Base-by-base conservation (phyloP, 2,888 invertebrate genomes). In the Pandemis cinnamomeana region DNA sequence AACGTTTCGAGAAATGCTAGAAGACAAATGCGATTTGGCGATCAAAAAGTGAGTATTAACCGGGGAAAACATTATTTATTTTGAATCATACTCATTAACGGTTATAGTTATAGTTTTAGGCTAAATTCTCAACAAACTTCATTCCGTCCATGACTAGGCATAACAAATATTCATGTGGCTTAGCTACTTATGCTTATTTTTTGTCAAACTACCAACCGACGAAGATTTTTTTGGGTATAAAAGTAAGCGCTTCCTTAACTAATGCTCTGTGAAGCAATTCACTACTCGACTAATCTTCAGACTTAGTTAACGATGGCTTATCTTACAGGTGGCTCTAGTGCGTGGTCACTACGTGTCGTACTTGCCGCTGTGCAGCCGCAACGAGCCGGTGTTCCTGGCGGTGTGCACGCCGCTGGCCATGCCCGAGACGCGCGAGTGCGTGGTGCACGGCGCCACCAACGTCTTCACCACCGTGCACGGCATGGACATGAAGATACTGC, bases 401-500 rank as follows among this genome's bases (percentile, higher is more conserved):
- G 97, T 98, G 80, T 99, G 99, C 93, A 98, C 98, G 71, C 99
- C 99, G 62, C 97, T 99, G 71, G 99, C 99, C 81, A 98, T 99
- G 96, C 99, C 99, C 1, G 99, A 99, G 95, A 99, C 99, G 72
- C 96, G 99, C 79, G 98, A 98, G 93, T 98, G 98, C 94, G 98
- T 98, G 80, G 98, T 99, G 78, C 98, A 98, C 92, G 99, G 99
- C 83, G 99, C 99, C 89, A 99, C 99, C 84, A 98, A 98, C 93
- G 98, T 99, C 78, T 99, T 99, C 95, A 98, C 98, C 85, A 97
- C 99, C 75, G 97, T 99, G 81, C 99, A 99, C 89, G 97, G 98
- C 78, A 97, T 99, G 97, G 99, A 99, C 93, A 99, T 99, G 99
- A 98, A 98, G 93, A 98, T 98, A 93, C 96, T 98, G 82, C 98